Percentiles rank a stretch among this genome's conserved stretches.
Conservation (phyloP, 2,888 invertebrate genomes). For the Tolmerus cingulatus region DNA sequence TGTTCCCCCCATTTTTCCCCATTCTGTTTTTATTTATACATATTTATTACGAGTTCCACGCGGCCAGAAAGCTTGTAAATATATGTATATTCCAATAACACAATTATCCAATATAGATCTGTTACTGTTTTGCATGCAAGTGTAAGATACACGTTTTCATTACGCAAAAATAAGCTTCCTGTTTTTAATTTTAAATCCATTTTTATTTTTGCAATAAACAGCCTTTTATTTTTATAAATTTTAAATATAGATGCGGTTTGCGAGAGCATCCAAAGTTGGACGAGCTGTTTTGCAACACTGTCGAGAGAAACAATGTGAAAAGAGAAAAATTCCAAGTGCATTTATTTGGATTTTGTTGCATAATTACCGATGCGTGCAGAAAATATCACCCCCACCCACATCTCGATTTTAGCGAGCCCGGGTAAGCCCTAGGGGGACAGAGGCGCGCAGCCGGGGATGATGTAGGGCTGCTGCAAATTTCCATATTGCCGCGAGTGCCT, state of each 20-base stretch:
- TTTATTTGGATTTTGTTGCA: not conserved
- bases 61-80: too few relatives aligned
- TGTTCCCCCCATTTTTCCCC: too few relatives aligned
- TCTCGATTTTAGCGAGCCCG: not conserved
- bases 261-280: not conserved
- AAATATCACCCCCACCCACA: not conserved
- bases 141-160: too few relatives aligned
- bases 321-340: not conserved
- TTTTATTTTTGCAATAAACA: too few relatives aligned
- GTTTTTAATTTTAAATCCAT: too few relatives aligned
- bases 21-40: too few relatives aligned
- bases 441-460: not conserved
- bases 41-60: too few relatives aligned
- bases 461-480: not conserved
- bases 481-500: constrained; percentile 17
- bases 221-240: too few relatives aligned
- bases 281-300: not conserved
- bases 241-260: not conserved
- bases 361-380: not conserved
- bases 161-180: too few relatives aligned
- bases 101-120: too few relatives aligned
- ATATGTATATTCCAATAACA: too few relatives aligned
- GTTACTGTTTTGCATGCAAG: too few relatives aligned
- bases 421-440: not conserved
- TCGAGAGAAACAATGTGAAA: not conserved